Conservation (phyloP, 2,888 invertebrate genomes). For the Augochlorella aurata region DNA sequence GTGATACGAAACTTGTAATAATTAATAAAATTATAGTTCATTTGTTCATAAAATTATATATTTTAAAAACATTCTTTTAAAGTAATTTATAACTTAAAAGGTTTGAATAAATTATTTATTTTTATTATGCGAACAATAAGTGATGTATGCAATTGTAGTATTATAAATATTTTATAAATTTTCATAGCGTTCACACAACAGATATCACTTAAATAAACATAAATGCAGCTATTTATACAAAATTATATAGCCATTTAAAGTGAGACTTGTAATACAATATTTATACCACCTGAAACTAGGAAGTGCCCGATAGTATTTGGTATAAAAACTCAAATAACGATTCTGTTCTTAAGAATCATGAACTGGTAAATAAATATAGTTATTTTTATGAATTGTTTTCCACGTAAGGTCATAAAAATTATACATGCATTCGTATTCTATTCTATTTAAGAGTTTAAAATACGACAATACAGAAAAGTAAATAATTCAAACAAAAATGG, state of each 20-base stretch:
- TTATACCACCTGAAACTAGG: slow-evolving; percentile 9
- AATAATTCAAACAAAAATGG: slow-evolving; percentile 26
- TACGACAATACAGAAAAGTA: slow-evolving; percentile 14
- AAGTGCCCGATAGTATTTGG: slow-evolving; percentile 18
- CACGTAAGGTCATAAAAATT: slow-evolving; percentile 5
- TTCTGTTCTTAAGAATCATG: slow-evolving; percentile 39
- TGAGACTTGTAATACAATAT: not conserved
- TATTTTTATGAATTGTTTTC: slow-evolving; percentile 44
- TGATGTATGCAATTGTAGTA: not conserved
- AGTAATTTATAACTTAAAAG: not conserved
- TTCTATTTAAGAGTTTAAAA: slow-evolving; percentile 6
- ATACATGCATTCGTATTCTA: slow-evolving; percentile 20
- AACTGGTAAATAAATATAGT: slow-evolving; percentile 52
- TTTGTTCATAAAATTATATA: slow-evolving; percentile 10
- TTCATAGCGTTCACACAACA: slow-evolving; percentile 14
- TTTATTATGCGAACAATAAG: not conserved
- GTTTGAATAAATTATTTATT: slow-evolving; percentile 7
- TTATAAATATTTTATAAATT: slow-evolving; percentile 35
- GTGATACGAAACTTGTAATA: slow-evolving; percentile 22
- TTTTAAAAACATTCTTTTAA: not conserved
- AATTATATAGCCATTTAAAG: slow-evolving; percentile 9
- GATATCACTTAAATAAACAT: slow-evolving; percentile 33
- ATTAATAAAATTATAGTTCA: slow-evolving; percentile 16
- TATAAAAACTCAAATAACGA: slow-evolving; percentile 36
- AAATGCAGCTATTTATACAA: slow-evolving; percentile 19